Percentiles rank a stretch among this genome's conserved stretches.
phyloP scores from a whole-genome alignment of 2,113 vertebrate species.

The Pseudolaguvia tuberculata region DNA sequence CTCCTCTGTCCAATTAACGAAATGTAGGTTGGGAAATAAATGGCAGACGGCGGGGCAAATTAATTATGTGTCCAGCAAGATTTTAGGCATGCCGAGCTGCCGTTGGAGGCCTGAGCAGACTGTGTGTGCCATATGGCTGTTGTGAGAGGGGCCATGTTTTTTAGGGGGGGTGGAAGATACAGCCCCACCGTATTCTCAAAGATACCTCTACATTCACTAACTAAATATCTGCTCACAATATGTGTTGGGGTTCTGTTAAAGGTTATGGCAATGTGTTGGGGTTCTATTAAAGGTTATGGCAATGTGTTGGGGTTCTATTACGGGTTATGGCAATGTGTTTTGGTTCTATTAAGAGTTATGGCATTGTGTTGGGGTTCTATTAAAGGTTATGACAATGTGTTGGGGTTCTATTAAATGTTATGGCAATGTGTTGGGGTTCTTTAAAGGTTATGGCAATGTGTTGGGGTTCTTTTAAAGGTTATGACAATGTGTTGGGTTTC shows the following conservation, averaged over 20 bases:
- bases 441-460: too few species aligned
- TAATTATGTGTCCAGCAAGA: conserved; percentile 76
- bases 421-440: too few species aligned
- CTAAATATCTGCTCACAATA: conserved; percentile 15
- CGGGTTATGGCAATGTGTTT: too few species aligned
- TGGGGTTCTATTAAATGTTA: too few species aligned
- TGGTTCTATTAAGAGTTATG: too few species aligned
- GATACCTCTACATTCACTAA: conserved; percentile 43
- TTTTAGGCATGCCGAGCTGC: conserved; percentile 65
- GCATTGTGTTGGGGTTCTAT: too few species aligned
- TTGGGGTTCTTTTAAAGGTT: too few species aligned
- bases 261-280: too few species aligned
- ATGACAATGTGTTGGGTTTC: too few species aligned
- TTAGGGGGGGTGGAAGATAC: conserved; percentile 33
- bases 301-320: too few species aligned
- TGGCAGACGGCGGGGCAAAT: conserved; percentile 73
- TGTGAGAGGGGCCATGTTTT: conserved; percentile 59
- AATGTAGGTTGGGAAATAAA: conserved; percentile 76
- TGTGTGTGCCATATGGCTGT: conserved; percentile 66
- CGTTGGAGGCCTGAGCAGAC: conserved; percentile 55
- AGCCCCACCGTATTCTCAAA: conserved; percentile 60
- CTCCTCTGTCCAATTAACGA: conserved; percentile 71
- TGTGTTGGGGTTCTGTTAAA: not conserved
- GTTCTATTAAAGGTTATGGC: too few species aligned
- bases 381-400: too few species aligned